A percentile compares a stretch with the other conserved stretches of the same genome.
Conservation (phyloP, 1,140 invertebrate genomes). For the Drosophila suzukii region DNA sequence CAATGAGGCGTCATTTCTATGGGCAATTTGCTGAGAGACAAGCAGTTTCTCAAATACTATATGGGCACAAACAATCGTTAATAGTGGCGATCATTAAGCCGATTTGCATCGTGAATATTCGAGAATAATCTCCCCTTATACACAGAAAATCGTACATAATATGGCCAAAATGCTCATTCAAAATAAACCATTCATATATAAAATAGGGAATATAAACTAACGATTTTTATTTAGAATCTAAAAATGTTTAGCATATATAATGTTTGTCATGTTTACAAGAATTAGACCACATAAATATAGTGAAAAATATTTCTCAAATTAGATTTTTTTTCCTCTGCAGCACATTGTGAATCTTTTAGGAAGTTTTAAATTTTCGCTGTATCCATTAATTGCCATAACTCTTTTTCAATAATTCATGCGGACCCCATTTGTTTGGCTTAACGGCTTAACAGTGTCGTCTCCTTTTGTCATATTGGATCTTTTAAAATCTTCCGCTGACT, state of each 20-base stretch:
- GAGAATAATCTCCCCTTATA: slow-evolving; percentile 3
- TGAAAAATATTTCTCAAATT: neutral
- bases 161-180: neutral
- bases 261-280: too few species aligned
- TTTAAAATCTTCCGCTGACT: slow-evolving; percentile 21
- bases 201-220: neutral
- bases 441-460: slow-evolving; percentile 47
- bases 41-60: slow-evolving; percentile 26
- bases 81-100: slow-evolving; percentile 39
- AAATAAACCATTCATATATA: neutral
- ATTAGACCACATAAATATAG: neutral
- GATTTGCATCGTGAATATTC: slow-evolving; percentile 23
- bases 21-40: slow-evolving; percentile 41
- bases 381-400: slow-evolving; percentile 40
- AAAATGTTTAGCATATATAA: too few species aligned
- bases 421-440: slow-evolving; percentile 47
- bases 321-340: neutral
- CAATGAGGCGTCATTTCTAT: slow-evolving; percentile 52
- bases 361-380: slow-evolving; percentile 7
- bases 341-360: neutral
- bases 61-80: slow-evolving; percentile 40
- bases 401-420: slow-evolving; percentile 49
- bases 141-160: slow-evolving; percentile 7
- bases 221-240: neutral
- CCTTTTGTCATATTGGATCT: slow-evolving; percentile 34